Base-by-base conservation (phyloP, 2,888 invertebrate genomes). In the Adela reaumurella region DNA sequence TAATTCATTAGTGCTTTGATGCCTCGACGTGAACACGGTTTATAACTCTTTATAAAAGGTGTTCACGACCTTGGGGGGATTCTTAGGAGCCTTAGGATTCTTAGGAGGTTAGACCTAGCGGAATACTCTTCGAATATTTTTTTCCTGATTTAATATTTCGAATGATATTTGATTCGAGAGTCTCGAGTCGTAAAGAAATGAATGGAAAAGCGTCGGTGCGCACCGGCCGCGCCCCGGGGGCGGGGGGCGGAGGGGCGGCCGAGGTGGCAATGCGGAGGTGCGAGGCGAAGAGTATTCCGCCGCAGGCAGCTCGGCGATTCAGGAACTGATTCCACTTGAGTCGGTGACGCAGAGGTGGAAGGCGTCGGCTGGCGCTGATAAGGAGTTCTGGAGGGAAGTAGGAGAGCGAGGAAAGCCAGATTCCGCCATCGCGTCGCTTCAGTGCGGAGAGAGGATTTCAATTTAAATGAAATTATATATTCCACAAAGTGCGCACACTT, bases 261-360 rank as follows among this genome's bases (percentile, higher is more conserved):
- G n/a, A n/a, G n/a, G n/a, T n/a, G n/a, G n/a, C n/a, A n/a, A n/a
- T n/a, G n/a, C n/a, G n/a, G n/a, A n/a, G n/a, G n/a, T n/a, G 35
- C 35, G n/a, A 35, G n/a, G 14, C 8, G 24, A 14, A 35, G 35
- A 35, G 35, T 14, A 35, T 62, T 68, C 64, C 61, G 58, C 49
- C 52, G 53, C 68, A 78, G 78, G 78, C 78, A 78, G 78, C 78
- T 78, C 60, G 69, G 76, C 78, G 74, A 68, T 74, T 78, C 76
- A 54, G 62, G 19, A 52, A 58, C 59, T 50, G 76, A 78, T 76
- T 72, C 69, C 78, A 79, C 77, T 52, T 78, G 67, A 77, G 65
- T 24, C 55, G 63, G 59, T 54, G 54, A 53, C 54, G 54, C 73
- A 78, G 79, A 72, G 81, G 77, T 79, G 81, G 70, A 78, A 79